These are phyloP conservation scores for Nerophis ophidion DNA, from an alignment of 2,113 vertebrate species.

Conservation along the genomic window DNA sequence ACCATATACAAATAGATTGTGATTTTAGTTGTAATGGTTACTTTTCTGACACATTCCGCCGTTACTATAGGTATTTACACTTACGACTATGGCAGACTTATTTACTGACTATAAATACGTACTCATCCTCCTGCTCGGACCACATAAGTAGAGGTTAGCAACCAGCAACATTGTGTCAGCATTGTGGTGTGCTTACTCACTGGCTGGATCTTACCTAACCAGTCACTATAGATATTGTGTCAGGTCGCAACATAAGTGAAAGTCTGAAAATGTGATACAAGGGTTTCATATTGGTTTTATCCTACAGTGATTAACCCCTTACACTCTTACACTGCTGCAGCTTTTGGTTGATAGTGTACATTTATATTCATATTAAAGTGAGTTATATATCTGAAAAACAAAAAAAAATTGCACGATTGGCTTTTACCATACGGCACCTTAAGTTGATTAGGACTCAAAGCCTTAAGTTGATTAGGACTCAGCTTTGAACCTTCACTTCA, in stretches of 20 bases:
- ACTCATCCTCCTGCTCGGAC: constrained; percentile 13
- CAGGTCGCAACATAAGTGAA: constrained; percentile 14
- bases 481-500: constrained; percentile 36
- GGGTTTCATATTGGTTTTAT: background rate
- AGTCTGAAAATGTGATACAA: constrained; percentile 2
- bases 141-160: constrained; percentile 4
- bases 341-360: background rate
- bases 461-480: constrained; percentile 45
- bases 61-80: constrained; percentile 1
- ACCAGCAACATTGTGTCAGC: constrained; percentile 3
- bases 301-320: background rate
- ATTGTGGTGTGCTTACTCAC: constrained; percentile 18
- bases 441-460: constrained; percentile 44
- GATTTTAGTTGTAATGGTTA: background rate
- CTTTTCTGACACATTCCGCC: background rate
- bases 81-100: background rate
- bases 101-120: constrained; percentile 5
- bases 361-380: constrained; percentile 13
- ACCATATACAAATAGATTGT: background rate
- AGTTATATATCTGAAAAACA: constrained; percentile 25
- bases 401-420: constrained; percentile 6
- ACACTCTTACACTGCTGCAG: background rate
- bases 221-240: constrained; percentile 8
- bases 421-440: constrained; percentile 33
- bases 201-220: constrained; percentile 24